phyloP scores from a whole-genome alignment of 2,797 vertebrate species.

The Scarus forsteni region DNA sequence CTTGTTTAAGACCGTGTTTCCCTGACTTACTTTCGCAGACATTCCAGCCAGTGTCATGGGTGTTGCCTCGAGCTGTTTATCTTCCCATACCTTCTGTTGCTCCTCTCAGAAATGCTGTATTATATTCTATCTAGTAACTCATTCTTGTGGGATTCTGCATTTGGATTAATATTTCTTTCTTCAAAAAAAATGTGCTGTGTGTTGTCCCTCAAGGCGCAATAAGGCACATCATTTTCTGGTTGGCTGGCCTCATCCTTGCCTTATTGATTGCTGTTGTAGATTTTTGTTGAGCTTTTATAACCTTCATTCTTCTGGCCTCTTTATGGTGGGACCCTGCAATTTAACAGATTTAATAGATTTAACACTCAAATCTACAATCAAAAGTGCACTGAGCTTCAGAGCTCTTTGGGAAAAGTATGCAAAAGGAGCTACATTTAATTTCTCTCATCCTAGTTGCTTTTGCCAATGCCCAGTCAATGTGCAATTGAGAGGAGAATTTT shows the following conservation, averaged over 20 bases:
- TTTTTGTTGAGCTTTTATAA: constrained; percentile 23
- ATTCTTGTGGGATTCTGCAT: background rate
- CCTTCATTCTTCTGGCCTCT: constrained; percentile 23
- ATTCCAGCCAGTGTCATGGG: constrained; percentile 43
- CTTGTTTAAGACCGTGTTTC: constrained; percentile 40
- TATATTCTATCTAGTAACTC: background rate
- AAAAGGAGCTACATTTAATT: background rate
- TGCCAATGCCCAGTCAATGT: background rate
- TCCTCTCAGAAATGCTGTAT: constrained; percentile 7
- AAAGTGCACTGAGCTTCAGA: background rate
- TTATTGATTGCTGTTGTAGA: constrained; percentile 28
- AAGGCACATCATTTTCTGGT: constrained; percentile 5
- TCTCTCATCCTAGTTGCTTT: background rate
- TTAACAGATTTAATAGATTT: no score
- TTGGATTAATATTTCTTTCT: background rate
- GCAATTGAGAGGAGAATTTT: background rate
- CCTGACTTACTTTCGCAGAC: constrained; percentile 43
- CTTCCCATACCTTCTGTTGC: constrained; percentile 23
- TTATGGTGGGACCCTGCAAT: constrained; percentile 13
- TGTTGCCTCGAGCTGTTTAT: constrained; percentile 30
- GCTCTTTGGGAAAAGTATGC: background rate
- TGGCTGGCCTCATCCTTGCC: constrained; percentile 16
- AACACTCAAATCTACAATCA: background rate
- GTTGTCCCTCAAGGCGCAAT: constrained; percentile 2
- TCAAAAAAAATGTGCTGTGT: background rate